phyloP scores from a whole-genome alignment of 2,888 invertebrate genomes.

The Synanthedon andrenaeformis region DNA sequence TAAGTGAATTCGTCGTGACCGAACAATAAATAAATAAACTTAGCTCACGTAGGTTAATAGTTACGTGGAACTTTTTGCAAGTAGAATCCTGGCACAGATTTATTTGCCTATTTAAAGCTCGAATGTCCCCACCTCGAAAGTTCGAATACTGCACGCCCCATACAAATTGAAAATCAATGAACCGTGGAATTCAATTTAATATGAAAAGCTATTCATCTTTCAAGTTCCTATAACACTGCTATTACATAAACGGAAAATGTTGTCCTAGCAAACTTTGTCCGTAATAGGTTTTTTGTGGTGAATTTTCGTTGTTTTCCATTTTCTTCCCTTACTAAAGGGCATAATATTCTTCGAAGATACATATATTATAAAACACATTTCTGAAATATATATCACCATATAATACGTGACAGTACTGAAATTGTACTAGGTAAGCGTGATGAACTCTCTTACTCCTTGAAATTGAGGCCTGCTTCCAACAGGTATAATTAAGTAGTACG shows the following conservation, averaged over 20 bases:
- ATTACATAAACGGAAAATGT: constrained; percentile 14
- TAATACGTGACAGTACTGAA: no score
- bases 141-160: constrained; percentile 29
- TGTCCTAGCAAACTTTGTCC: constrained; percentile 18
- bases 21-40: no score
- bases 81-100: constrained; percentile 28
- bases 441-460: no score
- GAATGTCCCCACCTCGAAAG: constrained; percentile 22
- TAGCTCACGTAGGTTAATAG: constrained; percentile 9
- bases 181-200: constrained; percentile 54
- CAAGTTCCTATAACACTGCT: constrained; percentile 18
- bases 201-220: constrained; percentile 53
- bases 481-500: no score
- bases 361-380: no score
- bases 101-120: constrained; percentile 36
- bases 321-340: not conserved
- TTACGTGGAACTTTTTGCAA: constrained; percentile 17
- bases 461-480: no score
- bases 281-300: constrained; percentile 20
- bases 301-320: constrained; percentile 4
- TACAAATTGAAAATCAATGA: constrained; percentile 67
- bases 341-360: not conserved
- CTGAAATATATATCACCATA: no score
- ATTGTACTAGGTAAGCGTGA: no score
- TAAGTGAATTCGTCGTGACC: no score